Base-by-base conservation (phyloP, 2,888 invertebrate genomes). In the Tachina grossa region DNA sequence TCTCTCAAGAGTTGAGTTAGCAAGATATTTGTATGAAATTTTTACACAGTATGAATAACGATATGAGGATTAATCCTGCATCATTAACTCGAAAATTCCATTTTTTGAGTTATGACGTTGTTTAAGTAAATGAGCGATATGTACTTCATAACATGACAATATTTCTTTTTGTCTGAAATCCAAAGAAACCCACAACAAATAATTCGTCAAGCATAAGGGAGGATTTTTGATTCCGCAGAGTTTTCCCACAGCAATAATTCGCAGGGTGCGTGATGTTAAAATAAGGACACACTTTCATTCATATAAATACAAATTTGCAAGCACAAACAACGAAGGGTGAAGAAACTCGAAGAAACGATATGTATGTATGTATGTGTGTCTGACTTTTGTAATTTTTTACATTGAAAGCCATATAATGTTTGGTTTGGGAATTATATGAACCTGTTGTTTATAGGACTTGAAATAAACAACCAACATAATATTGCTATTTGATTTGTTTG, bases 391-490 rank as follows among this genome's bases (percentile, higher is more conserved):
- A 22, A 11, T 55, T 65, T 55, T 47, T 39, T 57, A 65, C 19
- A 41, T 76, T 65, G 47, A 65, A 65, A 83, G 59, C 59, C 84
- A 13, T 78, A 66, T 84, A 87, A 87, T 87, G 84, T 79, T 80
- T 84, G 84, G 55, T 71, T 83, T 78, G 87, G 87, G 87, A 87
- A 85, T 86, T 84, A 71, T 74, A 81, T 87, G 87, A 84, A 87
- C 87, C 87, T 87, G 87, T 87, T 87, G 85, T 82, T 83, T 80
- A 75, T 49, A 49, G 59, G 80, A 80, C 79, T 69, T 51, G 39
- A 74, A 55, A 69, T 85, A 80, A 83, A 85, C 66, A 79, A 55
- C 71, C 76, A 49, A 76, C 79, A 77, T 80, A 80, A 86, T 83
- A 84, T 84, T 81, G 86, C 80, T 77, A 71, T 86, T 84, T 84